Evolutionary conservation across 2,888 invertebrate genomes (phyloP).

Genomic region (Aphidoletes aphidimyza): DNA sequence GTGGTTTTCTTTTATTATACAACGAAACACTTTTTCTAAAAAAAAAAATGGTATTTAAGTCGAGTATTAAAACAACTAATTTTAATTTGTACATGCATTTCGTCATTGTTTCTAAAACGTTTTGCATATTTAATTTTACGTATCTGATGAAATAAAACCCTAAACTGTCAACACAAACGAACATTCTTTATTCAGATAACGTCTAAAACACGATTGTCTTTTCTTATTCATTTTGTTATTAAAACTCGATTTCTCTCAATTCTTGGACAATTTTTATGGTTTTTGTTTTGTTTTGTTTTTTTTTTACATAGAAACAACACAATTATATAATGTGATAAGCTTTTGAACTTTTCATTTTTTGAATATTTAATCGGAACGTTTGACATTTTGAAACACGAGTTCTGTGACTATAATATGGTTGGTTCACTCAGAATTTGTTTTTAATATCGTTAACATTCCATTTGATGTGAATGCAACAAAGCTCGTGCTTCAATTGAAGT

Average conservation of each 20-base stretch:
- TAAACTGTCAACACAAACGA: slow-evolving; percentile 9
- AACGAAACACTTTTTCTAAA: no score
- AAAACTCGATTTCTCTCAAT: not conserved
- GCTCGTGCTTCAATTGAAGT: not conserved
- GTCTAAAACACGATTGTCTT: not conserved
- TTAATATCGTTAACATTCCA: slow-evolving; percentile 12
- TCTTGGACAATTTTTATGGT: no score
- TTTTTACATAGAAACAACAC: not conserved
- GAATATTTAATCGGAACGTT: not conserved
- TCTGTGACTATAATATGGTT: not conserved
- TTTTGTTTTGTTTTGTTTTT: no score
- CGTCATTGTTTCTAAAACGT: not conserved
- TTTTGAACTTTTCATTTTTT: no score
- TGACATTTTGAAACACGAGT: not conserved
- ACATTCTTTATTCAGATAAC: not conserved
- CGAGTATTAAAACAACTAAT: not conserved
- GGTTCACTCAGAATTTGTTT: not conserved
- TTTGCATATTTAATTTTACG: not conserved
- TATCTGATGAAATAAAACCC: not conserved
- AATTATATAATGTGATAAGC: no score
- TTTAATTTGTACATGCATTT: slow-evolving; percentile 42
- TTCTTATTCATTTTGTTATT: not conserved
- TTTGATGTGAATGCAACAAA: slow-evolving; percentile 44
- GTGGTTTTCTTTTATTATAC: not conserved
- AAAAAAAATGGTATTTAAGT: no score